phyloP scores from a whole-genome alignment of 2,888 invertebrate species.

The Heteropelma amictum region DNA sequence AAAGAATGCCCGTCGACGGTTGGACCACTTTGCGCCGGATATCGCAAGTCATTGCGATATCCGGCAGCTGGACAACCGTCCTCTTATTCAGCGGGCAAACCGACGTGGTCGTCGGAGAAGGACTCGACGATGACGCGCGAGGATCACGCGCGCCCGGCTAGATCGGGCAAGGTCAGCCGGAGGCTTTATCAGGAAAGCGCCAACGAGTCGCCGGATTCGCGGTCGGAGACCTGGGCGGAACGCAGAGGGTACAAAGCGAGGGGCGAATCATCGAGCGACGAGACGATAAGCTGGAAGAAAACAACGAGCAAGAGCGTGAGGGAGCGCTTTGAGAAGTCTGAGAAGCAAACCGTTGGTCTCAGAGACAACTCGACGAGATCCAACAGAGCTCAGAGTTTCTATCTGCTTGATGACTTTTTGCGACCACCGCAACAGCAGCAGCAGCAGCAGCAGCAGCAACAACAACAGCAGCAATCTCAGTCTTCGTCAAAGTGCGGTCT shows the following conservation, averaged over 20 bases:
- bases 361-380: slow-evolving; percentile 68
- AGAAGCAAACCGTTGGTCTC: slow-evolving; percentile 50
- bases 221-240: slow-evolving; percentile 49
- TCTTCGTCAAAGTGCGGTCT: slow-evolving; percentile 67
- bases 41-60: slow-evolving; percentile 58
- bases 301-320: slow-evolving; percentile 5
- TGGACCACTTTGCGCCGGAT: slow-evolving; percentile 52
- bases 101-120: slow-evolving; percentile 62
- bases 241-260: slow-evolving; percentile 43
- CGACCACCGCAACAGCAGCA: slow-evolving; percentile 64
- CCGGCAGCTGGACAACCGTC: slow-evolving; percentile 61
- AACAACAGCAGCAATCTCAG: slow-evolving; percentile 57
- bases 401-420: slow-evolving; percentile 78
- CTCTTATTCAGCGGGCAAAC: slow-evolving; percentile 66
- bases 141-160: slow-evolving; percentile 61
- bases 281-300: slow-evolving; percentile 48
- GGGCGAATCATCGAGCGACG: slow-evolving; percentile 50
- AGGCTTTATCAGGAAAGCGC: slow-evolving; percentile 68
- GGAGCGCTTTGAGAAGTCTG: slow-evolving; percentile 38
- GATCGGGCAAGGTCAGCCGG: slow-evolving; percentile 68
- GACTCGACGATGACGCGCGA: slow-evolving; percentile 64
- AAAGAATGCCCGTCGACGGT: slow-evolving; percentile 58
- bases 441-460: slow-evolving; percentile 55
- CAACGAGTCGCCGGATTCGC: slow-evolving; percentile 54
- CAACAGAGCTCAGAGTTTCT: slow-evolving; percentile 78